Evolutionary conservation across 23 tunicate species (phyloP), one percentile per base, ranked within the genome.

Genomic region (Botrylloides violaceus): DNA sequence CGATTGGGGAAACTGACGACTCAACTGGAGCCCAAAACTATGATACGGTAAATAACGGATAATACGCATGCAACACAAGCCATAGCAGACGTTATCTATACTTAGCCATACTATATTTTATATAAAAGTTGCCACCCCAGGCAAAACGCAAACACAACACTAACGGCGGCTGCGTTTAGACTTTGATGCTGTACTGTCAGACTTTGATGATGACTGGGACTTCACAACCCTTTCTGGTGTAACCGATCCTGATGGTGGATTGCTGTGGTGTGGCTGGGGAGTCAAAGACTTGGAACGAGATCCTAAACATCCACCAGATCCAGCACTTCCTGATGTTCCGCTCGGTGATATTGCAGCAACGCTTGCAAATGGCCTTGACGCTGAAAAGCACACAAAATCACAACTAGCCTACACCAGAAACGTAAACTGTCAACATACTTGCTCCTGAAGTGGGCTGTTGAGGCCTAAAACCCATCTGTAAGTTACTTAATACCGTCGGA

Each of bases 161-260:
- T 64, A 68, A 43, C 74, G 74, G 12, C 74, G 24, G 21, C 74
- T 56, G 20, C 74, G 36, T 37, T 68, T 68, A 15, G 74, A n/a
- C n/a, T 68, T 68, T 19, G 74, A 23, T 4, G 21, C 26, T 6
- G 56, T 56, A 26, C 58, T 43, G 37, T 68, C 74, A 38, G 58
- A 68, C n/a, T 68, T 68, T 35, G 28, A 12, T 38, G 74, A 36
- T 18, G 7, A n/a, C 43, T 1, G 71, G 12, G 74, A 49, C 35
- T 83, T 83, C 25, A 77, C 82, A 4, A 71, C 55, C 1, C 90
- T 29, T 71, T 83, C 90, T 29, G 82, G 82, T 3, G 90, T 77
- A 0, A 62, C 34, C 19, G 78, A 75, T 38, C 90, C 90, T 34
- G 90, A 71, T 36, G 74, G 57, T 43, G 57, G 74, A 23, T 43